Conservation (phyloP, 2,797 vertebrate species). For the Taenioides sp. region DNA sequence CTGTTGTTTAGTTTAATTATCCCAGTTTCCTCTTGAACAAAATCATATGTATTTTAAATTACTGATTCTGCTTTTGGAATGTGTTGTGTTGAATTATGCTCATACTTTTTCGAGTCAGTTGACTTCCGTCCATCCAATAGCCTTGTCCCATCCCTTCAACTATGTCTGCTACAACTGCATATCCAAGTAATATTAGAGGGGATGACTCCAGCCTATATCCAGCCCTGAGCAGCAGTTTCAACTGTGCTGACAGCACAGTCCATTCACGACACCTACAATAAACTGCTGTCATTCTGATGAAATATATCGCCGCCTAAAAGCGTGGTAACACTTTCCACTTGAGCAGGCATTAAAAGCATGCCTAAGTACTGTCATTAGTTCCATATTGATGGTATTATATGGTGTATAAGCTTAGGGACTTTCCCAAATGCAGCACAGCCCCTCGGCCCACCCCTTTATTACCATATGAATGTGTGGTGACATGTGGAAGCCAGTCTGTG, state of each 20-base stretch:
- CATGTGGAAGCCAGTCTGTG: constrained; percentile 59
- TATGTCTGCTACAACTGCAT: neutral
- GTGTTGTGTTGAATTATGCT: neutral
- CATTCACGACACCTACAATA: constrained; percentile 43
- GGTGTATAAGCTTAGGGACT: constrained; percentile 62
- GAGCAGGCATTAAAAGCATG: constrained; percentile 48
- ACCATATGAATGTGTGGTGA: constrained; percentile 67
- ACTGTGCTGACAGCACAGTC: constrained; percentile 10
- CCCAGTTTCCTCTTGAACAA: neutral
- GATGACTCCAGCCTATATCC: constrained; percentile 44
- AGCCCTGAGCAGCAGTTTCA: constrained; percentile 51
- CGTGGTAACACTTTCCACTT: constrained; percentile 56
- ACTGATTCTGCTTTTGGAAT: neutral
- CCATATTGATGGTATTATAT: constrained; percentile 66
- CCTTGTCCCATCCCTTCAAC: constrained; percentile 26
- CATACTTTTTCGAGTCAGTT: neutral
- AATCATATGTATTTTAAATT: neutral
- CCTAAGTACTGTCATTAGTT: constrained; percentile 65
- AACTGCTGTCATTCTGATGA: constrained; percentile 46
- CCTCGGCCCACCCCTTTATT: constrained; percentile 51
- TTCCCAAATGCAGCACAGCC: constrained; percentile 60
- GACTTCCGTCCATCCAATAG: neutral
- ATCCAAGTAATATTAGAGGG: constrained; percentile 7
- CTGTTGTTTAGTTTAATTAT: neutral
- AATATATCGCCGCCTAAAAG: constrained; percentile 61